Evolutionary conservation across 2,888 invertebrate species (phyloP), one percentile per base, ranked within the genome.

Genomic region (Pterostichus madidus): DNA sequence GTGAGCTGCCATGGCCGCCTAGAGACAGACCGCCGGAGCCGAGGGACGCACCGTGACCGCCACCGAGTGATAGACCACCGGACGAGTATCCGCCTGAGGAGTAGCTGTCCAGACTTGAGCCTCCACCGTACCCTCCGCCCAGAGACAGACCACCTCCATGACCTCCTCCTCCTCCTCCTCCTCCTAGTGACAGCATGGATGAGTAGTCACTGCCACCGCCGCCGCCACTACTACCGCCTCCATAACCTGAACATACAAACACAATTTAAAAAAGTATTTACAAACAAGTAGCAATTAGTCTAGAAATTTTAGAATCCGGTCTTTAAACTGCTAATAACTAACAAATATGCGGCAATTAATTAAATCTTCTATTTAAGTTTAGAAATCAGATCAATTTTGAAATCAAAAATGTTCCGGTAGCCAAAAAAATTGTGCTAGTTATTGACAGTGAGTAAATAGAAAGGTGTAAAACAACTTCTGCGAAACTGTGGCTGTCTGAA

Each of bases 11-110:
- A 52, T 83, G 83, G 6, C 83, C 64, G 24, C 83, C 83, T 2
- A 83, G 53, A 17, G 83, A 83, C 13, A 83, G 77, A 15, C 83
- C 83, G 8, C 64, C 31, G 5, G 81, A 81, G 31, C 83, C 83
- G n/a, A 64, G 39, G n/a, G 59, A 78, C 39, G 44, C 56, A 39
- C 49, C 35, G 11, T 31, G 59, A 13, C 75, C 49, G 11, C 59
- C 39, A 7, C 75, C 73, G n/a, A 73, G 44, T 5, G 78, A 52
- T 3, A 24, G 6, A 31, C 68, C 68, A 1, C 68, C 68, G n/a
- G 59, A 32, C 3, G 44, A 39, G n/a, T 73, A 49, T 39, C 76
- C 76, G 24, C 76, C 76, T 2, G 31, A 52, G n/a, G 59, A 64
- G n/a, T 73, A 73, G 31, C 46, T 46, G 46, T 46, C 73, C 5